A percentile compares a stretch with the other conserved stretches of the same genome.
Evolutionary conservation across 2,888 invertebrate genomes (phyloP).

Genomic region (Rhagonycha lutea): DNA sequence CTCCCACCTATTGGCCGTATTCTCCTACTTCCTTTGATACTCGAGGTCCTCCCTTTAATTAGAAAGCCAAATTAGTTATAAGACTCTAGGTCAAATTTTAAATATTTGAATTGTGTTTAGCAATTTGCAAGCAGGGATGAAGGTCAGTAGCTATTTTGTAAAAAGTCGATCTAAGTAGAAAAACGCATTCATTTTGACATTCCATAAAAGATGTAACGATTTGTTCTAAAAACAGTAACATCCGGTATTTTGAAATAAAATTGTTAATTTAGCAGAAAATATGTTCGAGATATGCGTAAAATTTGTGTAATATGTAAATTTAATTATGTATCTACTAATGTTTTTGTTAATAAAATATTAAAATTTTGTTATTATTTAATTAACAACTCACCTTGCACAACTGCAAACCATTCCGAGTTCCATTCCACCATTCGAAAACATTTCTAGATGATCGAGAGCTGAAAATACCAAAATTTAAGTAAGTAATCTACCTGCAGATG

Average conservation of each 20-base stretch:
- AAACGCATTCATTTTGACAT: background rate
- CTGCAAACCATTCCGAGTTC: too few relatives aligned
- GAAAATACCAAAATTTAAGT: too few relatives aligned
- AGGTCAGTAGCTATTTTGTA: background rate
- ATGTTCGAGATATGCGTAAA: background rate
- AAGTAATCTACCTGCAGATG: too few relatives aligned
- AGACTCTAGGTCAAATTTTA: background rate
- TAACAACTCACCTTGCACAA: background rate
- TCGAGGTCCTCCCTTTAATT: conserved; percentile 50
- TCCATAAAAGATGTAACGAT: background rate
- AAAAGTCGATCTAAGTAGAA: background rate
- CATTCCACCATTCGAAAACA: too few relatives aligned
- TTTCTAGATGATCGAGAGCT: too few relatives aligned
- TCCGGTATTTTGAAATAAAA: background rate
- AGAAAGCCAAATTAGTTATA: conserved; percentile 13
- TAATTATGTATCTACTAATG: conserved; percentile 12
- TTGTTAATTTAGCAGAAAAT: background rate
- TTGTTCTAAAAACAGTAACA: background rate
- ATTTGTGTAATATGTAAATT: conserved; percentile 9
- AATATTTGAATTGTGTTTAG: background rate
- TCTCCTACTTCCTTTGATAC: conserved; percentile 54
- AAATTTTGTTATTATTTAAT: background rate
- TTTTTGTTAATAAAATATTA: conserved; percentile 24
- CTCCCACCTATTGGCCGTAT: conserved; percentile 61
- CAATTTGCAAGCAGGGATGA: background rate